Base-by-base conservation (phyloP, 2,888 invertebrate species). In the Drosophila ustulata region DNA sequence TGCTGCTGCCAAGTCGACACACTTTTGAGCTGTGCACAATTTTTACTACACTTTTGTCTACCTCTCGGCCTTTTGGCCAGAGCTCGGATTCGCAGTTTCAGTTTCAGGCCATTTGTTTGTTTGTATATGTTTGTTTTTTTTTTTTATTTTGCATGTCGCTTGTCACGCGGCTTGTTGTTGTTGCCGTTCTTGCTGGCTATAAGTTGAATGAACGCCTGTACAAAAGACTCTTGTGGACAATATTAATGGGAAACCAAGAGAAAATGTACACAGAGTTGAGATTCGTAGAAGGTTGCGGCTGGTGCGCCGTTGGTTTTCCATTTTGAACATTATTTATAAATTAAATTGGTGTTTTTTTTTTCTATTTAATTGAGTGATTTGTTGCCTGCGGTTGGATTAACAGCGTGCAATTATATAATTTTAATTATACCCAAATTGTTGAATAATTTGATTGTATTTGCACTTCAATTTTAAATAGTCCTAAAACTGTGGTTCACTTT, bases 1-100 rank as follows among this genome's bases (percentile, higher is more conserved):
- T 63, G 69, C 49, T 71, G 70, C 57, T 77, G 78, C 71, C 83
- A 72, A 82, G 88, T 82, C 85, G 88, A 88, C 88, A 88, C 89
- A 88, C 88, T 88, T 89, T 88, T 79, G 62, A 72, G 71, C 74
- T 55, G 66, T 68, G 82, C 79, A 81, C 74, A 75, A 68, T 85
- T 82, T 82, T 80, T 66, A 66, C 82, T 81, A 78, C 63, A 75
- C 72, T 68, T 68, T 75, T 81, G 72, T 86, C 73, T 75, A 56
- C 69, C 80, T 77, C 80, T 46, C 59, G 57, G 34, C 66, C 59
- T 66, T 55, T 62, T 61, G 62, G 55, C 62, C 62, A 59, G 30
- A 47, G 26, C 41, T 66, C 25, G 26, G 37, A 58, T 66, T 71
- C 57, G 57, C 65, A 25, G 50, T 56, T 30, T 53, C 63, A 49